A percentile compares a stretch with the other conserved stretches of the same genome.
phyloP scores from a whole-genome alignment of 2,888 invertebrate species.

The Apamea sordens region DNA sequence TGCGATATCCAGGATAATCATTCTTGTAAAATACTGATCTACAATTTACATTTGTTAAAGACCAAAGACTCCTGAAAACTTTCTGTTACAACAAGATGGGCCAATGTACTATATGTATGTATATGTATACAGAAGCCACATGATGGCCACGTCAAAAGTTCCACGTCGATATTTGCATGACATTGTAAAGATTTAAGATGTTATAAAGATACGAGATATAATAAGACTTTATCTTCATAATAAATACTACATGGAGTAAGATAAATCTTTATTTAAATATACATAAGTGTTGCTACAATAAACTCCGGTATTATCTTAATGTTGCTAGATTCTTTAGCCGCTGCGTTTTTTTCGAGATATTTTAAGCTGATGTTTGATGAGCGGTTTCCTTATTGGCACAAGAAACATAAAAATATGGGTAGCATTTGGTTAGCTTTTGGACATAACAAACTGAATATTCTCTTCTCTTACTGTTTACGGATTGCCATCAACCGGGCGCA shows the following conservation, averaged over 20 bases:
- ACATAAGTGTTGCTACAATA: slow-evolving; percentile 41
- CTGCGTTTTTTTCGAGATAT: slow-evolving; percentile 19
- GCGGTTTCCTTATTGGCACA: slow-evolving; percentile 16
- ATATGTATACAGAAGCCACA: slow-evolving; percentile 24
- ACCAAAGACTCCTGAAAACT: background rate
- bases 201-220: slow-evolving; percentile 21
- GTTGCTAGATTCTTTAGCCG: slow-evolving; percentile 20
- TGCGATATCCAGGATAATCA: background rate
- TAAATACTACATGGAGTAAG: slow-evolving; percentile 32
- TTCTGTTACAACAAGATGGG: background rate
- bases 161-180: slow-evolving; percentile 45
- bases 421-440: background rate
- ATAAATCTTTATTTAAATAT: slow-evolving; percentile 35
- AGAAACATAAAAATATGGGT: slow-evolving; percentile 12
- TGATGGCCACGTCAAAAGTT: slow-evolving; percentile 25
- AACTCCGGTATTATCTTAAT: slow-evolving; percentile 34
- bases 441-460: background rate
- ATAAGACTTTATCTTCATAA: slow-evolving; percentile 24
- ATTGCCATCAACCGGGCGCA: background rate
- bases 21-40: background rate
- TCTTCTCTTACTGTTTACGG: background rate
- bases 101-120: no score
- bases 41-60: background rate
- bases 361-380: slow-evolving; percentile 30
- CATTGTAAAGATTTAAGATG: slow-evolving; percentile 47